Percentiles rank a stretch among this genome's conserved stretches.
Evolutionary conservation across 2,888 invertebrate species (phyloP).

Genomic region (Andrena camellia): DNA sequence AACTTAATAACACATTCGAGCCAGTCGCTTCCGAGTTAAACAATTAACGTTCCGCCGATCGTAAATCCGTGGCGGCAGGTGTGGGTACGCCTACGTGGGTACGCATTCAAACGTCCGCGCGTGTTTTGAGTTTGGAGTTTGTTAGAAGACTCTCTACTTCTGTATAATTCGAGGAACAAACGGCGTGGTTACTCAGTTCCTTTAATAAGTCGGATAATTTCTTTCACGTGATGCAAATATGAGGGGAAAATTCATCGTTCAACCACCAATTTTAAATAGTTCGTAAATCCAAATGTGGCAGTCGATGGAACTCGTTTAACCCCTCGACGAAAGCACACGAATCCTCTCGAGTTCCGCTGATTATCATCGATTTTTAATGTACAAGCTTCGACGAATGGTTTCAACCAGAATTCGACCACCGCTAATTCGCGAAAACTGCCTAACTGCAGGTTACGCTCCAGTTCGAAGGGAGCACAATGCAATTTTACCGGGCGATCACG

Average conservation of each 20-base stretch:
- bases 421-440: slow-evolving; percentile 66
- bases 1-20: slow-evolving; percentile 55
- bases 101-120: not conserved
- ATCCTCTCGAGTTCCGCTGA: not conserved
- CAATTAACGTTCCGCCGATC: slow-evolving; percentile 47
- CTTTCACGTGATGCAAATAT: no score
- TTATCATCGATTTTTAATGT: slow-evolving; percentile 21
- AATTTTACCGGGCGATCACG: slow-evolving; percentile 63
- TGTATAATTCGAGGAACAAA: no score
- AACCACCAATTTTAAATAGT: no score
- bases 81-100: slow-evolving; percentile 7
- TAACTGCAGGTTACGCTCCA: slow-evolving; percentile 61
- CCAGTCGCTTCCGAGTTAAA: slow-evolving; percentile 54
- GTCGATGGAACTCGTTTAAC: not conserved
- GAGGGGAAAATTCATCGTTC: no score
- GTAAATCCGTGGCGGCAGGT: slow-evolving; percentile 46
- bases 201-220: no score
- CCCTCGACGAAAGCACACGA: not conserved
- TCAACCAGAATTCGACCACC: slow-evolving; percentile 52
- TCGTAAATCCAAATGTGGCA: no score
- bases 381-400: slow-evolving; percentile 23
- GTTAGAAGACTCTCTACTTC: no score
- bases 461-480: slow-evolving; percentile 44
- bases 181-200: no score
- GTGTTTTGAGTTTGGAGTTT: not conserved